Conservation (phyloP, 2,113 vertebrate genomes). For the Oreochromis spilurus region DNA sequence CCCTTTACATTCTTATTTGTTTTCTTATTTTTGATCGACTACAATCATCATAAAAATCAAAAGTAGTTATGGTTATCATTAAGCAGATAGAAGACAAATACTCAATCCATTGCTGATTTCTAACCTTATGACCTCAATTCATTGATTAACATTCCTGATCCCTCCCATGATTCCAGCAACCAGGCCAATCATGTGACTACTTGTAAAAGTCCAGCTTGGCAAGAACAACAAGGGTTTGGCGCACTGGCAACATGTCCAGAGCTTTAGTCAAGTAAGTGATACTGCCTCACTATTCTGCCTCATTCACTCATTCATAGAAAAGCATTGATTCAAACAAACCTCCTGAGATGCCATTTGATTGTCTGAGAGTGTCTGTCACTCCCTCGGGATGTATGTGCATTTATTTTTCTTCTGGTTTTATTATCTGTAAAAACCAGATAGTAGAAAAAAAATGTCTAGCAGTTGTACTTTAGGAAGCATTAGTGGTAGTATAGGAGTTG, state of each 20-base stretch:
- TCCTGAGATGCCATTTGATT: conserved; percentile 58
- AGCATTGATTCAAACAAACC: conserved; percentile 49
- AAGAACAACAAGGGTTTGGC: not conserved
- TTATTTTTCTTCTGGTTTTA: not conserved
- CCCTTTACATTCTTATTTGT: not conserved
- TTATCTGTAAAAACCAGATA: not conserved
- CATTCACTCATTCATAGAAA: not conserved
- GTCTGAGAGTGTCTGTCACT: not conserved
- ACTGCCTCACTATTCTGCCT: not conserved
- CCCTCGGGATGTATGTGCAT: conserved; percentile 14
- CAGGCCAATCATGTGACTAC: not conserved
- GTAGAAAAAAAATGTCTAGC: fast-evolving
- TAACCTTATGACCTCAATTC: not conserved
- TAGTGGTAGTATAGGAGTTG: not conserved
- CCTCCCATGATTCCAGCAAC: not conserved
- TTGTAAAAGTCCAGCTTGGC: not conserved
- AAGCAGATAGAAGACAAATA: not conserved
- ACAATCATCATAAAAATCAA: not conserved
- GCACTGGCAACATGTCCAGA: not conserved
- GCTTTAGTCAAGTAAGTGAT: not conserved
- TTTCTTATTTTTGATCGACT: not conserved
- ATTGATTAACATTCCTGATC: not conserved
- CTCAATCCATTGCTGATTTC: not conserved
- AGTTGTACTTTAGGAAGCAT: not conserved
- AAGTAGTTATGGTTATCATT: not conserved